phyloP scores from a whole-genome alignment of 30 jellyfish, hydroid and myxozoan species.

The Turritopsis rubra region DNA sequence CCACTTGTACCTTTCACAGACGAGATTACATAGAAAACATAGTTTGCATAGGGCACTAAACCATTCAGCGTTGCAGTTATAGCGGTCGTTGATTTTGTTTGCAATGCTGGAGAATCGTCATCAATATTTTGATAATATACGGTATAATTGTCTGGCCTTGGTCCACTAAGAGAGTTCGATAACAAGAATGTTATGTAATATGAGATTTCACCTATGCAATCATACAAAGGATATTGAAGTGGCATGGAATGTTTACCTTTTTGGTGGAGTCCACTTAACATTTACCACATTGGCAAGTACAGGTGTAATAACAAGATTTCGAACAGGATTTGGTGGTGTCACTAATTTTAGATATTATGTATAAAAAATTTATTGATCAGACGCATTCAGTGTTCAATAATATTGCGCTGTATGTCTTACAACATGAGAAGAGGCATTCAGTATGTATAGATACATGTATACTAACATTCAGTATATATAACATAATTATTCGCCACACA shows the following conservation, averaged over 20 bases:
- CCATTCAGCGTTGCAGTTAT: conserved; percentile 26
- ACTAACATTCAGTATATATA: too few relatives aligned
- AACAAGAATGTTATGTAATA: background rate
- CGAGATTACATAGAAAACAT: conserved; percentile 26
- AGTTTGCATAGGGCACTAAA: conserved; percentile 33
- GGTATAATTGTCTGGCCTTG: conserved; percentile 52
- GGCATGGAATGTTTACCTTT: background rate
- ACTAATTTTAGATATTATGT: background rate
- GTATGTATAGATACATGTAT: too few relatives aligned
- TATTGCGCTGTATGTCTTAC: too few relatives aligned
- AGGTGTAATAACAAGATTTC: conserved; percentile 19
- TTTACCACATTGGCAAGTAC: conserved; percentile 8
- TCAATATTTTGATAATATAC: conserved; percentile 43
- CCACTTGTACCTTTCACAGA: conserved; percentile 32
- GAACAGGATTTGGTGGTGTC: conserved; percentile 16
- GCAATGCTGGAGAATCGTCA: conserved; percentile 22
- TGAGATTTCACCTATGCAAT: background rate
- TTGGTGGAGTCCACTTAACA: conserved; percentile 28
- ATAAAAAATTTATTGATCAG: too few relatives aligned
- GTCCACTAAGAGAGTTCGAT: conserved; percentile 38
- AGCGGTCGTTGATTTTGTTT: background rate
- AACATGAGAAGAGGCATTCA: too few relatives aligned
- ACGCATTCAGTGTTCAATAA: too few relatives aligned
- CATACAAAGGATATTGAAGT: background rate
- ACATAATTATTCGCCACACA: too few relatives aligned